Base-by-base conservation (phyloP, 2,113 vertebrate species). In the Pseudorectes ferrugineus region DNA sequence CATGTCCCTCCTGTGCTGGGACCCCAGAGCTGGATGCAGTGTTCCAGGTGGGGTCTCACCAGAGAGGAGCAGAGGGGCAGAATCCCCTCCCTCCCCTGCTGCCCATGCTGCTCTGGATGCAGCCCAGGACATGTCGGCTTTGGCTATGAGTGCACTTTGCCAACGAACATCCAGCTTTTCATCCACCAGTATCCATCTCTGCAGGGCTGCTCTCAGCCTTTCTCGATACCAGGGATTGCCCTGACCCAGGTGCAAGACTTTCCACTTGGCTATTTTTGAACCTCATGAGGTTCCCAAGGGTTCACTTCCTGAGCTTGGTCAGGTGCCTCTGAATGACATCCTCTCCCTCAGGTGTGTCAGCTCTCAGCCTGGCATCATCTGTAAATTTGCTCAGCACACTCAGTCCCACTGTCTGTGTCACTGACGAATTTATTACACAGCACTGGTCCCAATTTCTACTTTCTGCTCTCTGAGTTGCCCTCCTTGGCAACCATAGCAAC, bases 131-230 rank as follows among this genome's bases (percentile, higher is more conserved):
- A 29, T 0, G 0, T 10, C 21, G 29, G 19, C 19, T 19, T 16
- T 76, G 23, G 26, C 42, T 80, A 6, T 0, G 0, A 36, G 4
- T 1, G 0, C 9, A 40, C 5, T 3, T 11, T 36, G 35, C 5
- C 10, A 8, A 23, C 0, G 0, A 12, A 49, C 21, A 6, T 46
- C 14, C 36, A 42, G 36, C 4, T n/a, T 79, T 31, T 55, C 18
- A 62, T 36, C 11, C 22, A 67, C 6, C 36, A 46, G 5, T 3
- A 40, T 21, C 36, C 21, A 26, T 57, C 12, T 58, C 20, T 12
- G 2, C n/a, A 62, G 38, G 23, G 11, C 24, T 42, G 23, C 7
- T 88, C 33, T 68, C 16, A 49, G 12, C 14, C 51, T 45, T 7
- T 14, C 17, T 38, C 52, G 10, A 9, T 38, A 29, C 12, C 9